These are phyloP conservation scores for Hyles vespertilio DNA, from an alignment of 1,140 invertebrate genomes.

Conservation along the genomic window DNA sequence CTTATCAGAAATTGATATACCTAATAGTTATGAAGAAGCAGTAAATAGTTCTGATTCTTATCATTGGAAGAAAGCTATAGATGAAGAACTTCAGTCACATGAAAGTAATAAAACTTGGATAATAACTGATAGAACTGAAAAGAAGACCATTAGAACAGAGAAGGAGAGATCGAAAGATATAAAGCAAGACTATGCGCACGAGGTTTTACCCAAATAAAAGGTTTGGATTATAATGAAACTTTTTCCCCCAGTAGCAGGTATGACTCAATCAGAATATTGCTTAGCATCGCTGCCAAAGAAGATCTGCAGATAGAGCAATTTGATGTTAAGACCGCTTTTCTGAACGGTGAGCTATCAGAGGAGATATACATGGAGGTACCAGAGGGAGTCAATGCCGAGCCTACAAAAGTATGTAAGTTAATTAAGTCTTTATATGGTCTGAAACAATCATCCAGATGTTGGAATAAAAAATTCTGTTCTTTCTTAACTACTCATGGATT, in stretches of 20 bases:
- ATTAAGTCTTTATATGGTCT: conserved; percentile 23
- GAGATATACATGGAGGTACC: conserved; percentile 46
- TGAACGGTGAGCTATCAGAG: conserved; percentile 49
- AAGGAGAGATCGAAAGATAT: conserved; percentile 20
- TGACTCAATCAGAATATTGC: conserved; percentile 44
- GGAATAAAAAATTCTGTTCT: too few species aligned
- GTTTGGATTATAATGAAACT: conserved; percentile 55
- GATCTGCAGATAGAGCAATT: conserved; percentile 47
- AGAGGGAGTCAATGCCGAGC: conserved; percentile 15
- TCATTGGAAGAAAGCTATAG: too few species aligned
- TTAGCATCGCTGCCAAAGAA: conserved; percentile 39
- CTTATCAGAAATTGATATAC: too few species aligned
- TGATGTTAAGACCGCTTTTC: conserved; percentile 63
- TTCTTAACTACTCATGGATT: too few species aligned
- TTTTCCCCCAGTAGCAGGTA: conserved; percentile 47
- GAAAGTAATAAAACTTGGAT: too few species aligned
- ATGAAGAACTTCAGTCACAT: too few species aligned
- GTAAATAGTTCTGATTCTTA: too few species aligned
- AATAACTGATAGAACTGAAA: too few species aligned
- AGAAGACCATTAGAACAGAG: too few species aligned
- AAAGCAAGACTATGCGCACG: conserved; percentile 23
- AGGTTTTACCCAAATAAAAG: conserved; percentile 27
- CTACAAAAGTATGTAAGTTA: conserved; percentile 3
- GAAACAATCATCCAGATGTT: too few species aligned
- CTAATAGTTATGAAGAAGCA: too few species aligned